Base-by-base conservation (phyloP, 2,797 vertebrate genomes). In the Australoheros facetus region DNA sequence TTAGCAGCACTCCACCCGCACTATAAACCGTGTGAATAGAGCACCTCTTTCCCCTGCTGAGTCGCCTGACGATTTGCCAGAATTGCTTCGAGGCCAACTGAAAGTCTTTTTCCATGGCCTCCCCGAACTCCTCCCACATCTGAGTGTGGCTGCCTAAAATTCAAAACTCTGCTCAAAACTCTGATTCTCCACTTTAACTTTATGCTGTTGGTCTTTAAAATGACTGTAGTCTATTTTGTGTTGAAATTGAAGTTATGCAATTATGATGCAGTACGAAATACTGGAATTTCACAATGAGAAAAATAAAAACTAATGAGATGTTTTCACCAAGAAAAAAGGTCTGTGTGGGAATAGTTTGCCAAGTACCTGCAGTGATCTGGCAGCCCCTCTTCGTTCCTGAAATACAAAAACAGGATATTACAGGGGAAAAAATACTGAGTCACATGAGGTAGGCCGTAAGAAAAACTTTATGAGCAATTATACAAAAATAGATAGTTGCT, bases 281-380 rank as follows among this genome's bases (percentile, higher is more conserved):
- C 3, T 21, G 6, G 21, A 3, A 7, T 48, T 11, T 21, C 37
- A 5, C 4, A 3, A 3, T 7, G 2, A 57, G 1, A 9, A 34
- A 34, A 8, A 34, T 8, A 7, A 34, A 48, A 54, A 26, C 19
- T 14, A 53, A 51, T 34, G 34, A 21, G 11, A 23, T 11, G 32
- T 26, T 76, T 66, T 75, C 7, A 73, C 14, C 1, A 10, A 34
- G 2, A 51, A 59, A 11, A 60, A 62, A 14, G 30, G 13, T 42
- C 14, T 39, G 2, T 26, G 1, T 42, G 19, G 28, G 30, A 77
- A 69, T 14, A 1, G 8, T 70, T 71, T 77, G 2, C 4, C 3
- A 59, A 76, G 37, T 93, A 94, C 94, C 92, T 90, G 85, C 45
- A 91, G 39, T 30, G 71, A 28, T 80, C 69, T 91, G 69, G 71